Conservation (phyloP, 2,797 vertebrate genomes). For the Myotis planiceps region DNA sequence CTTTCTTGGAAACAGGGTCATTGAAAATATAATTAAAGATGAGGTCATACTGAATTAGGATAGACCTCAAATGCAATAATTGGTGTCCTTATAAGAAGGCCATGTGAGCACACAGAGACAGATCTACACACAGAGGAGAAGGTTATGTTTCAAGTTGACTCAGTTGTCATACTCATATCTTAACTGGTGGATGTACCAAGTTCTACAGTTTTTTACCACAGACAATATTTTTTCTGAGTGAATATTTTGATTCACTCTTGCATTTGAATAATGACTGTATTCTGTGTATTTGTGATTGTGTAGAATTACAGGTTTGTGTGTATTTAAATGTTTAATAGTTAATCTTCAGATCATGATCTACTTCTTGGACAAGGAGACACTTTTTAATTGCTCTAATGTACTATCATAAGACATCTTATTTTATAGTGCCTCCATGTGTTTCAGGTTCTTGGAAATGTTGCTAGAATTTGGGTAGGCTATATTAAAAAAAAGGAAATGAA, state of each 20-base stretch:
- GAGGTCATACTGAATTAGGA: too few species aligned
- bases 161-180: not conserved
- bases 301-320: not conserved
- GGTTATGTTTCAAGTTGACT: conserved; percentile 12
- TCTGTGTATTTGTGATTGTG: not conserved
- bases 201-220: not conserved
- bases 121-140: too few species aligned
- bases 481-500: not conserved
- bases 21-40: too few species aligned
- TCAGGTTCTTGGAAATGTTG: not conserved
- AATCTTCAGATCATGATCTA: not conserved
- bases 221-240: not conserved
- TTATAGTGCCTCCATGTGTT: not conserved
- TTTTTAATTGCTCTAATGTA: not conserved
- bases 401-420: not conserved
- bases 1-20: not conserved
- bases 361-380: not conserved
- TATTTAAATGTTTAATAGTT: not conserved
- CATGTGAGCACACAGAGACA: too few species aligned
- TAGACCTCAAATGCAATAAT: too few species aligned
- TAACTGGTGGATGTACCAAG: not conserved
- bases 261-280: not conserved
- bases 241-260: not conserved
- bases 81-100: too few species aligned
- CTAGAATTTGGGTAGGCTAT: not conserved